A percentile compares a stretch with the other conserved stretches of the same genome.
Conservation (phyloP, 2,113 vertebrate species). For the Odocoileus virginianus region DNA sequence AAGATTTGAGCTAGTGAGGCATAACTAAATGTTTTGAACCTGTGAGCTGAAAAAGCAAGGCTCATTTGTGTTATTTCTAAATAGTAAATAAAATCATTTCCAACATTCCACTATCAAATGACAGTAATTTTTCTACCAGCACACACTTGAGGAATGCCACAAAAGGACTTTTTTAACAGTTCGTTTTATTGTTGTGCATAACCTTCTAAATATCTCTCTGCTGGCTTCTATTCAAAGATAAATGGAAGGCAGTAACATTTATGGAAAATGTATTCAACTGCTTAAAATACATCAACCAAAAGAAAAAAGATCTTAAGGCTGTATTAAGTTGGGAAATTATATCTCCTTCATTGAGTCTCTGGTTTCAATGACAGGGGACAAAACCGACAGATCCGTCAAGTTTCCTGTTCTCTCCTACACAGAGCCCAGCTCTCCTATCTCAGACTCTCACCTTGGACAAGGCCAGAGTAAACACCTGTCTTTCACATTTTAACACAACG, state of each 20-base stretch:
- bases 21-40: constrained; percentile 45
- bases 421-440: not conserved
- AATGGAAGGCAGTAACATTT: constrained; percentile 52
- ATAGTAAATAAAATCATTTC: constrained; percentile 56
- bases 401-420: not conserved
- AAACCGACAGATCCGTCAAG: not conserved
- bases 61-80: constrained; percentile 42
- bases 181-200: not conserved
- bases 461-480: constrained; percentile 38
- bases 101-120: constrained; percentile 47
- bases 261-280: constrained; percentile 57
- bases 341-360: not conserved
- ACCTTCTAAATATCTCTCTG: constrained; percentile 50
- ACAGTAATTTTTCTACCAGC: not conserved
- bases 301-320: constrained; percentile 39
- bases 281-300: constrained; percentile 56
- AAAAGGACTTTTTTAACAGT: constrained; percentile 34
- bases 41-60: constrained; percentile 40
- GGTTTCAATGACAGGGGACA: not conserved
- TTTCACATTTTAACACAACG: not conserved
- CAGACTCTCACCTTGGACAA: constrained; percentile 1
- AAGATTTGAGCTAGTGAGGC: constrained; percentile 34
- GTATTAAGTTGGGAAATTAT: constrained; percentile 9
- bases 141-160: constrained; percentile 39
- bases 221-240: constrained; percentile 60